phyloP scores from a whole-genome alignment of 35 echinoderm and acorn worm genomes.

The Stichopus chloronotus region DNA sequence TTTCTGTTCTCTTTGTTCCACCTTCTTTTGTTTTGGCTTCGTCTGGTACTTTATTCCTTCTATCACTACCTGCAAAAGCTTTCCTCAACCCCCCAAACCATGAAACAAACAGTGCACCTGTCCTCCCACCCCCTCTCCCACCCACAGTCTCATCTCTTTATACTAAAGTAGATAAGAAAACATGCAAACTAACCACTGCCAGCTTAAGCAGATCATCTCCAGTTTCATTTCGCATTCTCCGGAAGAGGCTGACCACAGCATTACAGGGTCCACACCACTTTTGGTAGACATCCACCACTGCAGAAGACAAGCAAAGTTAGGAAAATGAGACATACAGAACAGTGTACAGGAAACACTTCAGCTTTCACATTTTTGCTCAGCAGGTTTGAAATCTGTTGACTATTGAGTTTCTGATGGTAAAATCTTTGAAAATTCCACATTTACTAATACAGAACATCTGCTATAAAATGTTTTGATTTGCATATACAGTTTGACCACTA shows the following conservation, averaged over 20 bases:
- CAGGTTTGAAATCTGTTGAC: too few species aligned
- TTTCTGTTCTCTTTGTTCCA: too few species aligned
- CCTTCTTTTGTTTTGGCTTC: too few species aligned
- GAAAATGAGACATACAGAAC: neutral
- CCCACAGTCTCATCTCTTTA: neutral
- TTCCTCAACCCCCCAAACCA: too few species aligned
- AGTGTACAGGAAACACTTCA: neutral
- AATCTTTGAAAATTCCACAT: too few species aligned
- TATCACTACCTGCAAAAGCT: too few species aligned
- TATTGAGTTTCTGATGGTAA: too few species aligned
- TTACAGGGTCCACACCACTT: slow-evolving; percentile 98
- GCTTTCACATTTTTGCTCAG: neutral
- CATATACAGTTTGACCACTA: too few species aligned
- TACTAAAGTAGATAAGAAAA: neutral
- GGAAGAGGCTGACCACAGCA: slow-evolving; percentile 87
- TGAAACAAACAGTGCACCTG: neutral
- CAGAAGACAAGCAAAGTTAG: slow-evolving; percentile 3
- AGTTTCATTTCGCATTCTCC: slow-evolving; percentile 87
- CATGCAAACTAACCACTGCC: slow-evolving; percentile 73
- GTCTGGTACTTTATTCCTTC: too few species aligned
- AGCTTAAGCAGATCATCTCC: slow-evolving; percentile 96
- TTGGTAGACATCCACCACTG: slow-evolving; percentile 98
- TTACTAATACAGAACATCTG: too few species aligned
- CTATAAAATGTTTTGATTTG: too few species aligned
- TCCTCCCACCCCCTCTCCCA: neutral